These are phyloP conservation scores for Aradus depressus DNA, from an alignment of 2,888 invertebrate genomes.

Conservation along the genomic window DNA sequence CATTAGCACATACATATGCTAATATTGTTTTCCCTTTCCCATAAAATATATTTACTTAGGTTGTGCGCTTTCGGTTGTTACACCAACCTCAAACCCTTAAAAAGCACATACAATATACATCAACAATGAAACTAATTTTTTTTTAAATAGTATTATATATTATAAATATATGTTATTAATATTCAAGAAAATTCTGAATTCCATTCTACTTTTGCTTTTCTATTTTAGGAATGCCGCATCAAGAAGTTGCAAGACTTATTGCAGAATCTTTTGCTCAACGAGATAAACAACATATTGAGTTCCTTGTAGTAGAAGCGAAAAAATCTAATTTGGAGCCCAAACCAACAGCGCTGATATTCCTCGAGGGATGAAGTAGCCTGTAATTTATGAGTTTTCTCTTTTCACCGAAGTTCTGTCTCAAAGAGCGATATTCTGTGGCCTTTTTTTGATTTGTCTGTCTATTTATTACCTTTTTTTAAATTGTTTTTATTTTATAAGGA, in stretches of 20 bases:
- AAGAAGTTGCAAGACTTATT: conserved; percentile 82
- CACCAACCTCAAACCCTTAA: no score
- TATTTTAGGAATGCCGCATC: conserved; percentile 70
- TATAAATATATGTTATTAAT: no score
- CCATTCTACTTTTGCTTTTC: not conserved
- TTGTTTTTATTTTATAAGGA: conserved; percentile 11
- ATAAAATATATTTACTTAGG: no score
- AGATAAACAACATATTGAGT: conserved; percentile 79
- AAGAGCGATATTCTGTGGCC: conserved; percentile 22
- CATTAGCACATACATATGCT: no score
- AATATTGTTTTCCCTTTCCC: no score
- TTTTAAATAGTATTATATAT: no score
- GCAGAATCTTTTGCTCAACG: conserved; percentile 87
- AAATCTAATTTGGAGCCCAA: conserved; percentile 85
- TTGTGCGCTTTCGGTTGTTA: no score
- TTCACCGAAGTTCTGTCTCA: not conserved
- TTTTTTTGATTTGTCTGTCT: conserved; percentile 18
- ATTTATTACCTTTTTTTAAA: conserved; percentile 9
- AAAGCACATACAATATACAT: no score
- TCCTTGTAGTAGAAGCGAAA: conserved; percentile 85
- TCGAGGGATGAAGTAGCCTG: conserved; percentile 69
- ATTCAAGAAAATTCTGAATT: no score
- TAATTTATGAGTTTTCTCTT: conserved; percentile 1
- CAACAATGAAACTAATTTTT: no score
- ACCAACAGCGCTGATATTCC: conserved; percentile 78